A percentile compares a stretch with the other conserved stretches of the same genome.
These are phyloP conservation scores for Phoxinus dragarum DNA, from an alignment of 2,797 vertebrate species.

Conservation along the genomic window DNA sequence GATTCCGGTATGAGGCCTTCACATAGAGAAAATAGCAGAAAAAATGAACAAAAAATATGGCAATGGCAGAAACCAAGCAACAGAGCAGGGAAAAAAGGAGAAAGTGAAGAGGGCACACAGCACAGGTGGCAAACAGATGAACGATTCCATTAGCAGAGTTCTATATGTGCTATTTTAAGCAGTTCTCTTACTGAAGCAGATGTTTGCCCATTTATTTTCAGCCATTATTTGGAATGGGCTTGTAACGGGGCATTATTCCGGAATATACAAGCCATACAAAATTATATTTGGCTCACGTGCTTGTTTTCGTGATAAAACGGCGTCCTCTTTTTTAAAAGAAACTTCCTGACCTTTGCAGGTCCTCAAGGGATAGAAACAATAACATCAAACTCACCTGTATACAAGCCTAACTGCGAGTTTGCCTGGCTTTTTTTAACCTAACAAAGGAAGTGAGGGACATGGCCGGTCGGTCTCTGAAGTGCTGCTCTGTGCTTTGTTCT, in stretches of 20 bases:
- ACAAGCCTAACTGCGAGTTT: conserved; percentile 15
- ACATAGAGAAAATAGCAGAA: neutral
- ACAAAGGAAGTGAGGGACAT: conserved; percentile 65
- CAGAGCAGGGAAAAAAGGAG: neutral
- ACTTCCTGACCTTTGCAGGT: conserved; percentile 12
- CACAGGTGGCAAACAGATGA: conserved; percentile 33
- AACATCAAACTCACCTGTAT: conserved; percentile 17
- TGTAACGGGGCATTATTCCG: neutral
- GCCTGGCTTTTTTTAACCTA: conserved; percentile 56
- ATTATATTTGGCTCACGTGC: neutral
- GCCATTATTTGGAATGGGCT: conserved; percentile 2
- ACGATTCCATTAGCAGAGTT: conserved; percentile 6
- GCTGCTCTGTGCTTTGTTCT: conserved; percentile 66
- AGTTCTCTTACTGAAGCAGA: conserved; percentile 21
- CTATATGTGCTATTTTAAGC: conserved; percentile 6
- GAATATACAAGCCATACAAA: neutral
- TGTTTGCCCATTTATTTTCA: conserved; percentile 16
- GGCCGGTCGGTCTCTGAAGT: conserved; percentile 56
- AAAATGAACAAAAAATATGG: neutral
- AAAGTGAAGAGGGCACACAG: neutral
- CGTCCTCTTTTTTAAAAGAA: neutral
- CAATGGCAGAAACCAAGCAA: neutral
- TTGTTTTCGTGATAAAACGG: conserved; percentile 22
- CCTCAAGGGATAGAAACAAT: conserved; percentile 10
- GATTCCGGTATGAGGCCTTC: conserved; percentile 5